Evolutionary conservation across 1,140 invertebrate species (phyloP), one percentile per base, ranked within the genome.

Genomic region (Halictus rubicundus): DNA sequence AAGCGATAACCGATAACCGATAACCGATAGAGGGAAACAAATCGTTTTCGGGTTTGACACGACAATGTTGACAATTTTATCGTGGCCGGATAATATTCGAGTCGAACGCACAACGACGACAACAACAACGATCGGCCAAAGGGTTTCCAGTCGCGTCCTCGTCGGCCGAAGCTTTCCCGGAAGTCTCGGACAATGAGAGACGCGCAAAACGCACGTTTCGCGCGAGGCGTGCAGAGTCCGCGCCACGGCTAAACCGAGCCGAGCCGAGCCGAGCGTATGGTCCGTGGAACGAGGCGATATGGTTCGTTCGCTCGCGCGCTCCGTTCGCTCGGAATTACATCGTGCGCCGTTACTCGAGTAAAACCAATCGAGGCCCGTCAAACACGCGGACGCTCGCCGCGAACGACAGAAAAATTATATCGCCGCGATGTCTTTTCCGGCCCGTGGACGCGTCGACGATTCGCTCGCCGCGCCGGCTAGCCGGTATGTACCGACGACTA

Each of bases 201-300:
- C 39, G 39, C 39, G 39, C 39, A 12, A 42, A 42, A 42, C 10
- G 69, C 42, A 19, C 0, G 42, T 3, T 14, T 10, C 9, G 79
- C 71, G 73, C 52, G 73, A 64, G 1, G 32, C 52, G 37, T 19
- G 42, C 8, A 32, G 32, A 32, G 32, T 32, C 32, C 32, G 32
- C 32, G 32, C 32, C 32, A 32, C 32, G 5, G 5, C 32, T 3
- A 5, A 32, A 32, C 32, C 52, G 73, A 64, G 0, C n/a, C 52
- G 37, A 23, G 42, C 7, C 49, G 49, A 39, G 25, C 39, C 54
- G 7, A 10, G 39, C 39, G 70, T 66, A 74, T 59, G 69, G 70
- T 32, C 46, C 70, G 46, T 14, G 72, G 73, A 81, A 68, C 78
- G 82, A 69, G 77, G 79, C 83, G 83, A 84, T 59, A 84, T 66